Evolutionary conservation across 1,140 invertebrate species (phyloP).

Genomic region (Macrocentrus cingulum): DNA sequence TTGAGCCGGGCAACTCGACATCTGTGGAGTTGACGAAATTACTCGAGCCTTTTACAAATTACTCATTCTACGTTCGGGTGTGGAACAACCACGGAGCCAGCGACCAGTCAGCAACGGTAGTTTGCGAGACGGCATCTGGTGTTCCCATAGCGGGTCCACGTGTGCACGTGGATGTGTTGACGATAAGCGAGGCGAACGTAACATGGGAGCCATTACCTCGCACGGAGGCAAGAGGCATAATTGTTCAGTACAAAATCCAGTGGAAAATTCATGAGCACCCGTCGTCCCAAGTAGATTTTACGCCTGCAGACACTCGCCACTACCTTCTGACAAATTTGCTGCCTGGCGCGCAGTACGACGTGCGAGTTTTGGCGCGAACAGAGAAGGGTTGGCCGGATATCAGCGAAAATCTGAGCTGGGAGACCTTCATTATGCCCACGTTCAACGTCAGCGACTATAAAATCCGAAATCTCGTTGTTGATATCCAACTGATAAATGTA

Average conservation of each 20-base stretch:
- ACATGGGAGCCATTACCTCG: slow-evolving; percentile 63
- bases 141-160: slow-evolving; percentile 63
- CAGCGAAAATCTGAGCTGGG: slow-evolving; percentile 55
- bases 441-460: slow-evolving; percentile 36
- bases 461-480: slow-evolving; percentile 47
- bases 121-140: slow-evolving; percentile 64
- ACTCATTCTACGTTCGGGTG: slow-evolving; percentile 67
- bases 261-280: slow-evolving; percentile 61
- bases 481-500: slow-evolving; percentile 51
- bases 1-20: slow-evolving; percentile 58
- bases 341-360: slow-evolving; percentile 62
- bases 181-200: slow-evolving; percentile 61
- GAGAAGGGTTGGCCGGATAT: slow-evolving; percentile 57
- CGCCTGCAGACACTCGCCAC: slow-evolving; percentile 50
- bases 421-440: slow-evolving; percentile 58
- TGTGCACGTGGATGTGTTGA: slow-evolving; percentile 58
- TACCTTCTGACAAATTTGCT: slow-evolving; percentile 57
- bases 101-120: slow-evolving; percentile 64
- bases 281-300: slow-evolving; percentile 54
- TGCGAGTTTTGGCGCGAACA: slow-evolving; percentile 62
- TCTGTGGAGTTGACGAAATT: slow-evolving; percentile 59
- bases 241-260: slow-evolving; percentile 66
- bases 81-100: slow-evolving; percentile 66
- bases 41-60: slow-evolving; percentile 68
- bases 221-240: slow-evolving; percentile 62